Conservation (phyloP, 2,797 vertebrate species). For the Monodelphis domestica region DNA sequence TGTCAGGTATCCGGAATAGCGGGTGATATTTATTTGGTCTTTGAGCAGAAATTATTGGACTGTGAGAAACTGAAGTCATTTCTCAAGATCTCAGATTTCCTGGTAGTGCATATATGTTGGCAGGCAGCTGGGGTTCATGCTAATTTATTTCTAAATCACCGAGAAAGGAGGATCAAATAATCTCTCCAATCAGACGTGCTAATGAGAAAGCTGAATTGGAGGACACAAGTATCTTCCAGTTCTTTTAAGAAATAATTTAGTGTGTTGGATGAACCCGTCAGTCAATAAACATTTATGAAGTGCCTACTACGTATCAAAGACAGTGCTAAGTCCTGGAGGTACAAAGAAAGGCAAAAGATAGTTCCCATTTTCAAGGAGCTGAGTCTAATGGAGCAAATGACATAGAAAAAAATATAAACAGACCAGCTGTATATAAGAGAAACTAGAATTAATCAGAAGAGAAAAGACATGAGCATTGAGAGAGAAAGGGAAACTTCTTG, state of each 20-base stretch:
- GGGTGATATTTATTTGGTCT: conserved; percentile 65
- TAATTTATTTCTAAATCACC: conserved; percentile 77
- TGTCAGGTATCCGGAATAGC: conserved; percentile 74
- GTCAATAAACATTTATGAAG: neutral
- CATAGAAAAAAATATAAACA: neutral
- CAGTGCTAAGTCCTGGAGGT: neutral
- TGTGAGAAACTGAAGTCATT: conserved; percentile 62
- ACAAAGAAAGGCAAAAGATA: neutral
- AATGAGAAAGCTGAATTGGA: conserved; percentile 44
- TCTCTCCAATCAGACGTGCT: conserved; percentile 58
- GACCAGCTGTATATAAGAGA: neutral
- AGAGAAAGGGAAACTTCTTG: neutral
- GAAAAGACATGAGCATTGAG: neutral
- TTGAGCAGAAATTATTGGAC: conserved; percentile 65
- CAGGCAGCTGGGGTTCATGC: conserved; percentile 47
- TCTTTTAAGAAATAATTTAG: conserved; percentile 66
- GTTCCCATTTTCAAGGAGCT: neutral
- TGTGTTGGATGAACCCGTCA: conserved; percentile 13
- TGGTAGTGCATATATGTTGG: conserved; percentile 69
- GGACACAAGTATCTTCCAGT: conserved; percentile 49
- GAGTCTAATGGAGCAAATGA: neutral
- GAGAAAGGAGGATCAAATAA: conserved; percentile 70
- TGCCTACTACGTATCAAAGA: too few relatives aligned
- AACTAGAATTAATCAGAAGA: neutral
- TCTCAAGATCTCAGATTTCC: conserved; percentile 72